phyloP scores from a whole-genome alignment of 2,888 invertebrate species.

The Parnassius orleans region DNA sequence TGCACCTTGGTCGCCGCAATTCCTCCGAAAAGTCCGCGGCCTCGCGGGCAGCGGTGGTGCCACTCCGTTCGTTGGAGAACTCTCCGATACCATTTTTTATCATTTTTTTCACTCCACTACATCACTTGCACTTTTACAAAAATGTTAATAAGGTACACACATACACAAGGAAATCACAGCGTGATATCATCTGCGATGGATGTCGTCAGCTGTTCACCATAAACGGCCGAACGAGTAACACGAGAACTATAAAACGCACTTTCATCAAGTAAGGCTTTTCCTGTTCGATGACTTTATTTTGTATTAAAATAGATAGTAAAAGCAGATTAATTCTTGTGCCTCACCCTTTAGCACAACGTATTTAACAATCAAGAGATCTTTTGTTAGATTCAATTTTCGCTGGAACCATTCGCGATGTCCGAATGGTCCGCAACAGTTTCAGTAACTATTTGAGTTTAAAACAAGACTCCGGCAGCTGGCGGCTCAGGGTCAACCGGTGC shows the following conservation, averaged over 20 bases:
- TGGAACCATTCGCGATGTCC: slow-evolving; percentile 30
- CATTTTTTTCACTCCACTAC: slow-evolving; percentile 54
- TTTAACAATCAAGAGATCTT: background rate
- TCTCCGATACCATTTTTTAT: slow-evolving; percentile 76
- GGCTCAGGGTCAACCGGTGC: slow-evolving; percentile 75
- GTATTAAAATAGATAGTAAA: background rate
- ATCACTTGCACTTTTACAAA: slow-evolving; percentile 44
- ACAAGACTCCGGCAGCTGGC: slow-evolving; percentile 57
- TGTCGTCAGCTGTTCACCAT: slow-evolving; percentile 19
- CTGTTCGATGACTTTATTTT: background rate
- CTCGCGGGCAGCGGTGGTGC: slow-evolving; percentile 67
- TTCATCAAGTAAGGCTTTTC: slow-evolving; percentile 4
- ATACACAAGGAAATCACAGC: slow-evolving; percentile 19
- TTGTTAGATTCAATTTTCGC: slow-evolving; percentile 14
- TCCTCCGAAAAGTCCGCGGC: slow-evolving; percentile 77
- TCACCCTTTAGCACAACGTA: background rate
- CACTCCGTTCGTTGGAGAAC: slow-evolving; percentile 65
- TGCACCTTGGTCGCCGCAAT: slow-evolving; percentile 82
- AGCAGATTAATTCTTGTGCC: background rate
- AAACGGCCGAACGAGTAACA: slow-evolving; percentile 1
- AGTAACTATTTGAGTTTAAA: slow-evolving; percentile 41
- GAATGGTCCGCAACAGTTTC: slow-evolving; percentile 31
- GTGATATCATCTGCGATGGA: slow-evolving; percentile 31
- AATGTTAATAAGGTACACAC: slow-evolving; percentile 32
- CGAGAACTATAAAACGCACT: slow-evolving; percentile 33